These are phyloP conservation scores for Intellagama lesueurii DNA, from an alignment of 2,797 vertebrate genomes.

Conservation along the genomic window DNA sequence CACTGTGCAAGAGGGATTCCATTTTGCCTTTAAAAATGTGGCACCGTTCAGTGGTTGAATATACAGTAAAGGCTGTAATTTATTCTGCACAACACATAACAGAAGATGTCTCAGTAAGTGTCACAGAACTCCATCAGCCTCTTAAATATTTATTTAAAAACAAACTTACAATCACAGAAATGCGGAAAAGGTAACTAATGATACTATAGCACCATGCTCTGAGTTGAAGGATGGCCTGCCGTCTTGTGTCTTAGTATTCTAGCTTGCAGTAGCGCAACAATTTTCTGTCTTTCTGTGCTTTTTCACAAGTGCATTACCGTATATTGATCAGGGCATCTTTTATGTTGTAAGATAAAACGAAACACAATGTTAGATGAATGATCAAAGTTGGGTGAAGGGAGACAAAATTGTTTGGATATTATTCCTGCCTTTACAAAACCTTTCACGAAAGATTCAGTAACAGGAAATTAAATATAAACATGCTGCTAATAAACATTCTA, in stretches of 20 bases:
- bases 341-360: constrained; percentile 41
- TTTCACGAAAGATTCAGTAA: constrained; percentile 53
- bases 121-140: constrained; percentile 46
- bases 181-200: background rate
- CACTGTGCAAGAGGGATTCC: constrained; percentile 10
- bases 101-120: constrained; percentile 62
- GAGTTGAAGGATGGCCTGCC: constrained; percentile 45
- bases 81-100: constrained; percentile 71
- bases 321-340: constrained; percentile 51
- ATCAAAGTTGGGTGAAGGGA: constrained; percentile 51
- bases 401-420: constrained; percentile 46
- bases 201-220: constrained; percentile 26
- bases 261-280: constrained; percentile 43
- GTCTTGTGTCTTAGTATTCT: constrained; percentile 49
- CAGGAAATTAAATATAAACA: constrained; percentile 51
- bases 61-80: constrained; percentile 49
- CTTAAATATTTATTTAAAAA: constrained; percentile 43
- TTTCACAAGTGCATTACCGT: constrained; percentile 67
- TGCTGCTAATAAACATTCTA: constrained; percentile 59
- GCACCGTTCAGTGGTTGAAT: constrained; percentile 37
- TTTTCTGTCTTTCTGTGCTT: constrained; percentile 23
- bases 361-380: constrained; percentile 53
- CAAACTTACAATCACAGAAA: constrained; percentile 40
- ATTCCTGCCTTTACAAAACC: constrained; percentile 49
- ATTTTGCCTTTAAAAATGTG: background rate